Percentiles rank a stretch among this genome's conserved stretches.
These are phyloP conservation scores for Eristalinus aeneus DNA, from an alignment of 2,888 invertebrate genomes.

Conservation along the genomic window DNA sequence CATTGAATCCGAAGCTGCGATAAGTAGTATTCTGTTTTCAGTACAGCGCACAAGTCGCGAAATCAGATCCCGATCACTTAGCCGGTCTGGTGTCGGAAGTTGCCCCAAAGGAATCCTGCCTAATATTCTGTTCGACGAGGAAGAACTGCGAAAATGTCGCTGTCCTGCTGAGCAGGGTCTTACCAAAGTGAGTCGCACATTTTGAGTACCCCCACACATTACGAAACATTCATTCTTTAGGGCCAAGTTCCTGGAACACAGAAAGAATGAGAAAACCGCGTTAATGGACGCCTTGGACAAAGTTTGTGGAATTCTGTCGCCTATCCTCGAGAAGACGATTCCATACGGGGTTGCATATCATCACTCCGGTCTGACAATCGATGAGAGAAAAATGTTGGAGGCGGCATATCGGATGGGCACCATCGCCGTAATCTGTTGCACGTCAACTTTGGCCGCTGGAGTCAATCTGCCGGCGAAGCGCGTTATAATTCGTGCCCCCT, in stretches of 20 bases:
- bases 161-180: slow-evolving; percentile 85
- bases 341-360: slow-evolving; percentile 95
- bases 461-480: slow-evolving; percentile 97
- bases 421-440: slow-evolving; percentile 95
- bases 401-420: slow-evolving; percentile 91
- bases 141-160: slow-evolving; percentile 96
- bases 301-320: slow-evolving; percentile 85
- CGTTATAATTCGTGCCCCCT: slow-evolving; percentile 93
- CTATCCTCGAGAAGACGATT: slow-evolving; percentile 85
- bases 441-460: slow-evolving; percentile 98
- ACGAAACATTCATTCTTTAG: slow-evolving; percentile 36
- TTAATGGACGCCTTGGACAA: slow-evolving; percentile 85
- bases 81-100: slow-evolving; percentile 91
- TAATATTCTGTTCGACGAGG: slow-evolving; percentile 96
- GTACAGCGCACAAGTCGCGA: slow-evolving; percentile 84
- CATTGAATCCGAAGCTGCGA: neutral
- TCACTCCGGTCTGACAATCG: slow-evolving; percentile 94
- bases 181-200: slow-evolving; percentile 76
- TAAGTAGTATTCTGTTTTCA: slow-evolving; percentile 75
- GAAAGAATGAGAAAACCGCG: slow-evolving; percentile 83
- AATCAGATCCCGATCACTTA: slow-evolving; percentile 90
- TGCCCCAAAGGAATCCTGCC: slow-evolving; percentile 88
- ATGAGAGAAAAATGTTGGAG: slow-evolving; percentile 92
- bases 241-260: slow-evolving; percentile 83
- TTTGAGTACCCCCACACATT: neutral